Evolutionary conservation across 2,888 invertebrate species (phyloP), one percentile per base, ranked within the genome.

Genomic region (Siphonodentalium dalli): DNA sequence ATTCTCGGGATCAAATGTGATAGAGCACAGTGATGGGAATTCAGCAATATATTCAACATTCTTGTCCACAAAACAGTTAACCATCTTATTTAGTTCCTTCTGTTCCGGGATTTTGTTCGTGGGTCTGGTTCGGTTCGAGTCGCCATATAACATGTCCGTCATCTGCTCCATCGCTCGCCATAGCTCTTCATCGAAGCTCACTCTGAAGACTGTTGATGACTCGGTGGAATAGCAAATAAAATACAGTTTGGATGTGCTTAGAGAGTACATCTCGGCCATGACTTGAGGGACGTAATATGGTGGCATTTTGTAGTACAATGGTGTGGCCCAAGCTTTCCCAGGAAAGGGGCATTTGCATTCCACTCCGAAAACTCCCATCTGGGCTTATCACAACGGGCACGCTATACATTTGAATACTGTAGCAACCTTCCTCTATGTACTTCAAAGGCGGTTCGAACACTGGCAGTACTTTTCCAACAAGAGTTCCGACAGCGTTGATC

Each of bases 261-360:
- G 21, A 7, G 24, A 40, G 1, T 20, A 2, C 59, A 63, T 63
- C 51, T 58, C 58, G 1, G n/a, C 7, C 0, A 63, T n/a, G 23
- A 60, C 31, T 51, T 63, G 52, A 3, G 49, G 45, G 1, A 56
- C 50, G 27, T 60, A 63, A 26, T 55, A 53, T n/a, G 20, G 23
- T 7, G 58, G 60, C 0, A 55, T 2, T 0, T 18, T 13, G 28
- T 63, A 60, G 8, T 51, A 21, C 3, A 63, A 35, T 0, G 24
- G 35, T 9, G 54, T 42, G 9, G 42, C n/a, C n/a, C n/a, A n/a
- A n/a, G n/a, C n/a, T n/a, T n/a, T n/a, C n/a, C 57, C 54, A 9
- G 63, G 60, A 31, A 24, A 47, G 2, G 57, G 60, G 26, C 60
- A 60, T 41, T 63, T 63, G 3, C 41, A 37, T 43, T 63, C 63